A percentile compares a stretch with the other conserved stretches of the same genome.
These are phyloP conservation scores for Parazoanthus swiftii DNA, from an alignment of 92 coral and sea anemone species.

Conservation along the genomic window DNA sequence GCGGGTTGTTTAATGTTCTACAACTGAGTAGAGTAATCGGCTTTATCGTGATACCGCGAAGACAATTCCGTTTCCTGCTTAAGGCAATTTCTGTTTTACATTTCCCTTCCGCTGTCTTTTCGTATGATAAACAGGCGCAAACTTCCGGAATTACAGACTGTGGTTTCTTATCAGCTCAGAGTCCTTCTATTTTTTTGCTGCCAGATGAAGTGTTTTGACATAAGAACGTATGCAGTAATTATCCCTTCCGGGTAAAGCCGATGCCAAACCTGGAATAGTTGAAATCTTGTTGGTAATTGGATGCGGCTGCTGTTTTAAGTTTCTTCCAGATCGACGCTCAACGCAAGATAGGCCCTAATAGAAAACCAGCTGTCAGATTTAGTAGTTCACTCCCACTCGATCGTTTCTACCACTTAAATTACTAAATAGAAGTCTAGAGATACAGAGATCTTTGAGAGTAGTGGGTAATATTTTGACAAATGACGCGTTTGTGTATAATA, in stretches of 20 bases:
- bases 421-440: too few species aligned
- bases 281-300: neutral
- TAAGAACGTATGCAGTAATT: neutral
- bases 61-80: neutral
- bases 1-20: too few species aligned
- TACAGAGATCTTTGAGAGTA: too few species aligned
- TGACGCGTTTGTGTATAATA: too few species aligned
- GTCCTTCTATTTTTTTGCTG: conserved; percentile 3
- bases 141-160: conserved; percentile 18
- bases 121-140: conserved; percentile 12
- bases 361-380: neutral
- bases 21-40: too few species aligned
- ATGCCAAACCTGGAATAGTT: neutral
- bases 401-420: too few species aligned
- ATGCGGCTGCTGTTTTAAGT: neutral
- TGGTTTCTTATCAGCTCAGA: conserved; percentile 25
- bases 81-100: conserved; percentile 17
- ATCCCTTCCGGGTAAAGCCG: conserved; percentile 12
- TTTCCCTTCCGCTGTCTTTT: conserved; percentile 13
- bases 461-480: too few species aligned
- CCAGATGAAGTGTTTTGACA: conserved; percentile 13
- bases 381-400: neutral
- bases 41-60: neutral
- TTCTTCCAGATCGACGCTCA: neutral
- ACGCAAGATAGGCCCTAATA: neutral